A percentile compares a stretch with the other conserved stretches of the same genome.
These are phyloP conservation scores for Diadema setosum DNA, from an alignment of 35 echinoderm and acorn worm species.

Conservation along the genomic window DNA sequence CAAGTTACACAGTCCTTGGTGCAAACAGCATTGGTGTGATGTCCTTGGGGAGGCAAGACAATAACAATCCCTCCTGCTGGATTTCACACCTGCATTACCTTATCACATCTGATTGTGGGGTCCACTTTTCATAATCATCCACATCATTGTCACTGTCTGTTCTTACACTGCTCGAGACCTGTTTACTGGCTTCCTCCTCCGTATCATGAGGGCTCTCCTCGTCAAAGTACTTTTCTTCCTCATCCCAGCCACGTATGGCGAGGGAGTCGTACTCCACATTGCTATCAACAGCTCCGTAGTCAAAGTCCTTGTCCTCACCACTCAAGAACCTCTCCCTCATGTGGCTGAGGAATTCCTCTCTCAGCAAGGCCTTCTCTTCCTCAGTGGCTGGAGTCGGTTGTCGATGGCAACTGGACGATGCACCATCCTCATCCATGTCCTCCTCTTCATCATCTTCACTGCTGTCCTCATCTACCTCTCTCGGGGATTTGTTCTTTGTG, in stretches of 20 bases:
- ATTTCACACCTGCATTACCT: too few relatives aligned
- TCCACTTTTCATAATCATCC: slow-evolving; percentile 15
- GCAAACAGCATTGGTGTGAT: too few relatives aligned
- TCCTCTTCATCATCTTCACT: slow-evolving; percentile 32
- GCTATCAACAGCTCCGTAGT: slow-evolving; percentile 73
- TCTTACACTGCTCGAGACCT: background rate
- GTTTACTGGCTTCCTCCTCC: background rate
- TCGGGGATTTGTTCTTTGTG: too few relatives aligned
- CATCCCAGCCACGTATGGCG: slow-evolving; percentile 65
- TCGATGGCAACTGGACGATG: background rate
- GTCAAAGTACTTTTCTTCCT: slow-evolving; percentile 97
- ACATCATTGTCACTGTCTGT: background rate
- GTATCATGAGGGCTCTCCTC: slow-evolving; percentile 43
- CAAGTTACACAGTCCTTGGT: too few relatives aligned
- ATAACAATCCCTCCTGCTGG: too few relatives aligned
- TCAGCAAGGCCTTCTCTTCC: slow-evolving; percentile 62
- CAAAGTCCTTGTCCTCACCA: slow-evolving; percentile 83
- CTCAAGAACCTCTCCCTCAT: slow-evolving; percentile 83
- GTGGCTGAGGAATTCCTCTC: slow-evolving; percentile 71
- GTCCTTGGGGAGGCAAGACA: too few relatives aligned
- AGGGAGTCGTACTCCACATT: slow-evolving; percentile 92
- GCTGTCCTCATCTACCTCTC: too few relatives aligned
- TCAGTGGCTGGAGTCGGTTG: slow-evolving; percentile 66
- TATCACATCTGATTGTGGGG: background rate
- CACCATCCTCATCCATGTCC: slow-evolving; percentile 8